phyloP scores from a whole-genome alignment of 2,113 vertebrate genomes.

The Jacana jacana region DNA sequence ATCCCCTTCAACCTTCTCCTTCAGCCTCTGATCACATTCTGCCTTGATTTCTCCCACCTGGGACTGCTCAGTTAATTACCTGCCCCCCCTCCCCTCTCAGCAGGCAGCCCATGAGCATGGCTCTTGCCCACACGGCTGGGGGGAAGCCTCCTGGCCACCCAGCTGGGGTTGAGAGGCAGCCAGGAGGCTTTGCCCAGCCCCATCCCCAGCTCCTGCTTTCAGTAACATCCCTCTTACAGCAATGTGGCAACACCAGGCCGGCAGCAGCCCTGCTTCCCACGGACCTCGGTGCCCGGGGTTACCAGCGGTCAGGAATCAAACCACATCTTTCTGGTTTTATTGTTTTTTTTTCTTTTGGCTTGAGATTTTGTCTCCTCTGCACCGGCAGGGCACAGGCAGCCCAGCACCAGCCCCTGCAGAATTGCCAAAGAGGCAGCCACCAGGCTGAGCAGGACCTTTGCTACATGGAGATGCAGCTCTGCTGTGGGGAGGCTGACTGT shows the following conservation, averaged over 20 bases:
- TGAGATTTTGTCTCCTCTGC: not conserved
- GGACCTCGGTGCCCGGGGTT: not conserved
- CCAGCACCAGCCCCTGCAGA: not conserved
- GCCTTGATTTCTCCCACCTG: not conserved
- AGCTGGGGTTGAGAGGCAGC: not conserved
- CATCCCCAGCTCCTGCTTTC: not conserved
- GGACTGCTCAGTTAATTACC: not conserved
- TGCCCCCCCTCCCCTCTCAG: not conserved
- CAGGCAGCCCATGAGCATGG: not conserved
- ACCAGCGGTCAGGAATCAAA: not conserved
- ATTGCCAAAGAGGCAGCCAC: not conserved
- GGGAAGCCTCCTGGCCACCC: not conserved
- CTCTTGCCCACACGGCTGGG: not conserved
- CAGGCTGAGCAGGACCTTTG: not conserved
- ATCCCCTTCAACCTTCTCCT: not conserved
- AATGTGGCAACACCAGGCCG: not conserved
- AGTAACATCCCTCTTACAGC: not conserved
- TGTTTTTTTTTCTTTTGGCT: not conserved
- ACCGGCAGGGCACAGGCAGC: not conserved
- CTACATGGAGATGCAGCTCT: not conserved
- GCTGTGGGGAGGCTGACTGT: not conserved
- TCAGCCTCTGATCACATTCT: not conserved
- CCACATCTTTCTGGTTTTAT: accelerated
- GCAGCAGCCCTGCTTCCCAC: constrained; percentile 1
- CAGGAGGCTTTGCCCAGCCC: not conserved